Evolutionary conservation across 2,113 vertebrate genomes (phyloP), one percentile per base, ranked within the genome.

Genomic region (Equus przewalskii): DNA sequence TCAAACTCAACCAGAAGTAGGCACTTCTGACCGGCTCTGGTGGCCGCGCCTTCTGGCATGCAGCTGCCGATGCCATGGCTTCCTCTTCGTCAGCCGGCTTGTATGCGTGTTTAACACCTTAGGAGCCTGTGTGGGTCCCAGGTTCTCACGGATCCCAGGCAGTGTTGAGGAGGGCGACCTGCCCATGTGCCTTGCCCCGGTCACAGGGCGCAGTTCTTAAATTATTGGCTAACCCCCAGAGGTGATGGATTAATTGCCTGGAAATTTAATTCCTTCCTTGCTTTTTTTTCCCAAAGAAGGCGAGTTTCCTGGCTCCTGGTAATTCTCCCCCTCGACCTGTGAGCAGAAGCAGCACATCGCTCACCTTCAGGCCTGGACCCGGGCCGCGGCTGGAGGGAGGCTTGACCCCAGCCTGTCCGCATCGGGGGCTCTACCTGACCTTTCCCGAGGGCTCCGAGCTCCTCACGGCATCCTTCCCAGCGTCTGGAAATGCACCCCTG

Each of bases 401-500:
- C 58, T 22, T 3, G 28, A 33, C 30, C 44, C 9, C 11, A 14
- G 58, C 41, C 21, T 8, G 41, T 56, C 41, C 58, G 24, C 0
- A 4, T 8, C 69, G 36, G 22, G 41, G 28, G 14, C 73, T 24
- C 24, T 33, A 19, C 4, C 1, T 26, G n/a, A 26, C 49, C 15
- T 28, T 28, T 28, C 64, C 76, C 7, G 13, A 36, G 21, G 78
- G 51, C 11, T 24, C 19, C 14, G 78, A 36, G 19, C 58, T 7
- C 78, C 54, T 1, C 1, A 3, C 1, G 0, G 54, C 54, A 22
- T 14, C 33, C 33, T 30, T 24, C 21, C 4, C 0, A 3, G 54
- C 4, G 0, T 8, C 19, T 1, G 21, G 30, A 79, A 33, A 26
- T 2, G 12, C n/a, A 2, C 33, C 4, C n/a, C 1, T 30, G 76